Evolutionary conservation across 2,888 invertebrate genomes (phyloP).

Genomic region (Aphidoletes aphidimyza): DNA sequence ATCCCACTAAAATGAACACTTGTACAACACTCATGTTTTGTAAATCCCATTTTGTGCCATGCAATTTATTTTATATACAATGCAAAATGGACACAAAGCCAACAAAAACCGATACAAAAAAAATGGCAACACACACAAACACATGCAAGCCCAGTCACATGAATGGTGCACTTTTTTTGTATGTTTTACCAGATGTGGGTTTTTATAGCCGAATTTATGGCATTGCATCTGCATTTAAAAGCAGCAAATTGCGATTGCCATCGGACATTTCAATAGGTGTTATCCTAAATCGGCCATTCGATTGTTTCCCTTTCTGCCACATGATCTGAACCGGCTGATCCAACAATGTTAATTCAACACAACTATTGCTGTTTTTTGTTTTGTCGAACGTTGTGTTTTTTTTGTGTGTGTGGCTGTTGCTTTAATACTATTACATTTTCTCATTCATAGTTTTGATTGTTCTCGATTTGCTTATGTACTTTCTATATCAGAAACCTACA

Average conservation of each 20-base stretch:
- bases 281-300: constrained; percentile 34
- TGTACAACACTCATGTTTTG: constrained; percentile 48
- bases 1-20: constrained; percentile 51
- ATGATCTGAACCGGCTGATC: neutral
- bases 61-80: neutral
- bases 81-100: neutral
- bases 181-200: neutral
- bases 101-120: neutral
- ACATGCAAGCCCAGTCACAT: too few relatives aligned
- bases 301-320: too few relatives aligned
- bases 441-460: too few relatives aligned
- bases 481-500: too few relatives aligned
- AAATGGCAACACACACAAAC: neutral
- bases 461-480: too few relatives aligned
- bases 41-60: constrained; percentile 42
- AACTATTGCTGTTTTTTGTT: neutral
- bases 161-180: neutral
- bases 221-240: constrained; percentile 24
- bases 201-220: constrained; percentile 26
- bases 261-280: constrained; percentile 44
- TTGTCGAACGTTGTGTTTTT: neutral
- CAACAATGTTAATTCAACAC: neutral
- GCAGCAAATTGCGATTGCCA: constrained; percentile 11
- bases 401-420: neutral
- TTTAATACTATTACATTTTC: neutral